phyloP scores from a whole-genome alignment of 2,797 vertebrate species.

The Eulemur mongoz region DNA sequence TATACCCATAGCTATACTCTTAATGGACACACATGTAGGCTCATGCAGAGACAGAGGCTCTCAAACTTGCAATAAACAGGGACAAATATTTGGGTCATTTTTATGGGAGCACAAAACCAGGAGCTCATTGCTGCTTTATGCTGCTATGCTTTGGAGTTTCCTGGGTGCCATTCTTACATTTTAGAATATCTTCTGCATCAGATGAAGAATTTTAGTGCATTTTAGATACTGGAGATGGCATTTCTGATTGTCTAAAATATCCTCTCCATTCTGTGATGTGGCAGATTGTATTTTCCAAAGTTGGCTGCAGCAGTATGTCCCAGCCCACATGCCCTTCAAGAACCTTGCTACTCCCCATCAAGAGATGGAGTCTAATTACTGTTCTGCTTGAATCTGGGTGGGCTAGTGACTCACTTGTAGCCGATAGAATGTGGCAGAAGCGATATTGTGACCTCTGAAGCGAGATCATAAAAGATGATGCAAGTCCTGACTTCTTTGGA shows the following conservation, averaged over 20 bases:
- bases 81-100: slow-evolving; percentile 77
- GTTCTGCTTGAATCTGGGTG: background rate
- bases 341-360: background rate
- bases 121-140: background rate
- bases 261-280: background rate
- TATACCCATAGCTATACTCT: slow-evolving; percentile 48
- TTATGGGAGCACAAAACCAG: slow-evolving; percentile 53
- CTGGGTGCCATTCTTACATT: background rate
- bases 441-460: background rate
- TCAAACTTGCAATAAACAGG: slow-evolving; percentile 70
- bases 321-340: background rate
- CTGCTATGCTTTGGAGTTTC: background rate
- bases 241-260: slow-evolving; percentile 32
- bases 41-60: slow-evolving; percentile 50
- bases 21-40: slow-evolving; percentile 41
- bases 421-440: background rate
- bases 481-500: background rate
- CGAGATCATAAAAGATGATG: background rate
- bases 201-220: background rate
- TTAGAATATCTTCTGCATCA: slow-evolving; percentile 8
- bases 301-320: background rate
- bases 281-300: slow-evolving; percentile 40
- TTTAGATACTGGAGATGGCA: background rate
- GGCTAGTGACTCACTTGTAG: background rate
- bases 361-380: background rate